These are phyloP conservation scores for Alloplasta piceator DNA, from an alignment of 2,888 invertebrate species.

Conservation along the genomic window DNA sequence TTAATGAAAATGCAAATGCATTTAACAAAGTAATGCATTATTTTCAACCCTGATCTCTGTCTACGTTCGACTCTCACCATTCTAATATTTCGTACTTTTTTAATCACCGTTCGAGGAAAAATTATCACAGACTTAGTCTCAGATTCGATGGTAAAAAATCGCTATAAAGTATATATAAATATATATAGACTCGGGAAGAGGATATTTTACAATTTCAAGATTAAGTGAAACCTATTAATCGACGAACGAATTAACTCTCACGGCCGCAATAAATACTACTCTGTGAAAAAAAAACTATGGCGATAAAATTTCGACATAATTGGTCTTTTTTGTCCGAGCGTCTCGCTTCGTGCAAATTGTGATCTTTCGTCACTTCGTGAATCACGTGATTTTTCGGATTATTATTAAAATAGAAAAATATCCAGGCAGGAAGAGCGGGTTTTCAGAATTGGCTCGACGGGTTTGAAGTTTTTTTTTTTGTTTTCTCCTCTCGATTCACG, in stretches of 20 bases:
- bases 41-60: too few species aligned
- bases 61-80: too few species aligned
- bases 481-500: background rate
- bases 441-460: background rate
- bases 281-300: too few species aligned
- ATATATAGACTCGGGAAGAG: slow-evolving; percentile 23
- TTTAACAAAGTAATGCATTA: too few species aligned
- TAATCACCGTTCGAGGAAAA: slow-evolving; percentile 61
- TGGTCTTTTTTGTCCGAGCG: too few species aligned
- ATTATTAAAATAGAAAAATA: slow-evolving; percentile 57
- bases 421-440: slow-evolving; percentile 5
- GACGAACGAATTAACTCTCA: slow-evolving; percentile 36
- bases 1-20: too few species aligned
- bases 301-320: too few species aligned
- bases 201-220: background rate
- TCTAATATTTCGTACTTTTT: slow-evolving; percentile 1
- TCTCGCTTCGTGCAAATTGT: too few species aligned
- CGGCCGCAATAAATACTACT: too few species aligned
- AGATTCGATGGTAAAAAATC: slow-evolving; percentile 70
- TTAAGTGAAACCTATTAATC: slow-evolving; percentile 21
- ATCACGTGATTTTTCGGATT: too few species aligned
- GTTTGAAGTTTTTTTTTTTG: too few species aligned
- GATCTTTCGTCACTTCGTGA: slow-evolving; percentile 3
- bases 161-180: slow-evolving; percentile 68
- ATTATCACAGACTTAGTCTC: slow-evolving; percentile 80